Percentiles rank a stretch among this genome's conserved stretches.
phyloP scores from a whole-genome alignment of 2,888 invertebrate genomes.

The Drosophila phalerata region DNA sequence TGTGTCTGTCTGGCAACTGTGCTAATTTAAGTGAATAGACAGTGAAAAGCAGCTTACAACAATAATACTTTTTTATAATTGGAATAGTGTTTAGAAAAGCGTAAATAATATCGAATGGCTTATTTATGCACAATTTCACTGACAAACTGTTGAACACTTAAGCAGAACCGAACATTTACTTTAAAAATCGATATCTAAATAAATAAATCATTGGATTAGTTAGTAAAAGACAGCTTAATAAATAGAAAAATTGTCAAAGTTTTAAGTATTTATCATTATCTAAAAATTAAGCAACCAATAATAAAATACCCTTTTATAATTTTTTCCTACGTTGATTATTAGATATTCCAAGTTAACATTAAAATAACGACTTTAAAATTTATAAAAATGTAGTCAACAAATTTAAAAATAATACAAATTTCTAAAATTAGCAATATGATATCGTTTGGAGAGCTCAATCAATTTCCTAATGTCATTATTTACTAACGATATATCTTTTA shows the following conservation, averaged over 20 bases:
- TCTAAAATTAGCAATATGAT: background rate
- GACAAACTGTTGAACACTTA: background rate
- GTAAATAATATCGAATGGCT: background rate
- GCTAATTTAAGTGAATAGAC: conserved; percentile 9
- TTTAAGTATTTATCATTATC: no score
- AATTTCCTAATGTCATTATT: conserved; percentile 23
- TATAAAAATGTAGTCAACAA: background rate
- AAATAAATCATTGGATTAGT: background rate
- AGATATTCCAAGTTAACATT: no score
- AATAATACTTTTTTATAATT: conserved; percentile 19
- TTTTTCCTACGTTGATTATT: no score
- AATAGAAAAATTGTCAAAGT: no score
- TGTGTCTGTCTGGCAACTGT: conserved; percentile 14
- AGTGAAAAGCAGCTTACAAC: conserved; percentile 20
- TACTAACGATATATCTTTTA: conserved; percentile 10
- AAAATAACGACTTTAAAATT: background rate
- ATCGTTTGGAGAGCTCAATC: conserved; percentile 13
- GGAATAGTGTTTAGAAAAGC: background rate
- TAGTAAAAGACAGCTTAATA: no score
- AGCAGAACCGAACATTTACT: background rate
- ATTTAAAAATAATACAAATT: background rate
- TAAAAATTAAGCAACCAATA: no score
- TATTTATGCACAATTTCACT: conserved; percentile 16
- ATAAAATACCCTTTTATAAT: no score
- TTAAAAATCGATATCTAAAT: background rate